A percentile compares a stretch with the other conserved stretches of the same genome.
Conservation (phyloP, 2,888 invertebrate species). For the Caenorhabditis wallacei region DNA sequence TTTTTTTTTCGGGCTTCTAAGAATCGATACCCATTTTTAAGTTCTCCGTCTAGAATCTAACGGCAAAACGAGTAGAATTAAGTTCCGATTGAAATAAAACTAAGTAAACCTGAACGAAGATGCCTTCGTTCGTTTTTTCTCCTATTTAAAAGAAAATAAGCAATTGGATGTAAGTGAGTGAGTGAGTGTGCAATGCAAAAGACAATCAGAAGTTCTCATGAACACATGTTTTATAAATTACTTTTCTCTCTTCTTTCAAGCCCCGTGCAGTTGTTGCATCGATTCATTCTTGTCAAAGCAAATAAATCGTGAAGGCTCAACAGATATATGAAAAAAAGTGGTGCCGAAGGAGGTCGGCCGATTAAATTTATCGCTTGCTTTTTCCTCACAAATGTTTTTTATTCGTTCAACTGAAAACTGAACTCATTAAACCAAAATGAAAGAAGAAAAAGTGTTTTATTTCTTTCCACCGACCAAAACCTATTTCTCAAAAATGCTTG, state of each 20-base stretch:
- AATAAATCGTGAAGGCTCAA: constrained; percentile 35
- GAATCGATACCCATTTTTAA: neutral
- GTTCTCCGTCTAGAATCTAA: neutral
- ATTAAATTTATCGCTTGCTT: constrained; percentile 28
- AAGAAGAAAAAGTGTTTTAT: constrained; percentile 37
- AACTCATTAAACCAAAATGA: constrained; percentile 35
- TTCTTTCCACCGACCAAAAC: constrained; percentile 24
- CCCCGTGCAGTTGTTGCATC: constrained; percentile 52
- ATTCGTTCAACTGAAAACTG: constrained; percentile 17
- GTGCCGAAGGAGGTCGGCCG: constrained; percentile 19
- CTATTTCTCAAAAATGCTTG: constrained; percentile 30
- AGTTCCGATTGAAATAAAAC: neutral
- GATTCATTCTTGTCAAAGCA: constrained; percentile 47
- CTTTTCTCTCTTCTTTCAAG: constrained; percentile 37
- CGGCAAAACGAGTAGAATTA: constrained; percentile 1
- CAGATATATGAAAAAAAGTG: constrained; percentile 41
- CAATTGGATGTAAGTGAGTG: constrained; percentile 43
- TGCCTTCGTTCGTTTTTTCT: constrained; percentile 22
- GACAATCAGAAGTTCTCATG: constrained; percentile 61
- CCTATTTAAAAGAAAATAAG: constrained; percentile 11
- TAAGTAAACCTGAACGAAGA: constrained; percentile 6
- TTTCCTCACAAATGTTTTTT: constrained; percentile 17
- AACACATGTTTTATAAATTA: constrained; percentile 62
- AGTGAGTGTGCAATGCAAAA: constrained; percentile 40
- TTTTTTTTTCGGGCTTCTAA: neutral